Base-by-base conservation (phyloP, 1,140 invertebrate species). In the Drosophila pachea region DNA sequence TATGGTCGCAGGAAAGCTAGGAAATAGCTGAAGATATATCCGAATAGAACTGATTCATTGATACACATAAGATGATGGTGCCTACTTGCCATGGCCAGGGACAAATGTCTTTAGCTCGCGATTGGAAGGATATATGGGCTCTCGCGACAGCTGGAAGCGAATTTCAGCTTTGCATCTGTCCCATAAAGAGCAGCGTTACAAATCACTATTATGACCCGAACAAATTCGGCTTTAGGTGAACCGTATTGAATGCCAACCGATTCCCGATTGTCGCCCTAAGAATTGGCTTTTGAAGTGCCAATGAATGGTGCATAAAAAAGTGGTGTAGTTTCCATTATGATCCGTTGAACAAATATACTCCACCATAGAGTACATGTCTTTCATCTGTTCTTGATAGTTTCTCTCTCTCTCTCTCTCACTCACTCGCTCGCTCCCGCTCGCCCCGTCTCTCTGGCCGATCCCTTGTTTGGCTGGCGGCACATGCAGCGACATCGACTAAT, bases 281-380 rank as follows among this genome's bases (percentile, higher is more conserved):
- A 84, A 81, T 84, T 86, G 76, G 42, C 60, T 79, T 22, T 64
- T 75, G 49, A 70, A 84, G 81, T 76, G 79, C 56, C 81, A 74
- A 50, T 84, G 81, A 84, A 84, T 76, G 74, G 66, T 69, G 76
- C 74, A 84, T 74, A 74, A 84, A 84, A 79, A 64, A 52, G 68
- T 78, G 61, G 50, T 68, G 22, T 74, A 66, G 61, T 67, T 69
- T 73, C 76, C 66, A 83, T 83, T 83, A 78, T 75, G 31, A 76
- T 54, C 79, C 79, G 84, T 84, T 83, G 79, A 83, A 84, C 76
- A 84, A 84, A 83, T 83, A 76, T 84, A 56, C 48, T 43, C 67
- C 59, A 42, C 42, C 32, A 22, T 22, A 3, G 22, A 22, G 22
- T 33, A 35, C 16, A 55, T 48, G 9, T 22, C 7, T 67, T 29